Evolutionary conservation across 2,797 vertebrate species (phyloP), one percentile per base, ranked within the genome.

Genomic region (Lacerta agilis): DNA sequence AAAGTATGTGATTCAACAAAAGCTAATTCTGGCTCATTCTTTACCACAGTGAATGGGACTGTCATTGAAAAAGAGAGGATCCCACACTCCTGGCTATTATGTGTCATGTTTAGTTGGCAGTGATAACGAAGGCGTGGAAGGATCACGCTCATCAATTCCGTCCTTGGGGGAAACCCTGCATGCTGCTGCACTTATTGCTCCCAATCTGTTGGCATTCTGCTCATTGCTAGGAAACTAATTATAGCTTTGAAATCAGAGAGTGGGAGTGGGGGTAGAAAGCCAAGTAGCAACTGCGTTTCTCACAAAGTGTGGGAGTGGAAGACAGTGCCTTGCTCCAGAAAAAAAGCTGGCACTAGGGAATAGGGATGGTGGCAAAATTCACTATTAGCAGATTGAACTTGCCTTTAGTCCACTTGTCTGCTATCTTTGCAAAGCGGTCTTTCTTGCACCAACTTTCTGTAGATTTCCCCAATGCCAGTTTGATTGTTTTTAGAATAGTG

Each of bases 221-320:
- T 66, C n/a, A 73, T 85, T 81, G 25, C 11, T 18, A n/a, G 78
- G 67, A 81, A 79, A 75, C 69, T 85, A 88, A 85, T 85, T 61
- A 79, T 88, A 85, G 82, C 82, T 80, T 38, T 84, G 67, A 64
- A 88, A 8, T 66, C 55, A 75, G 29, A 84, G 58, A 80, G 15
- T 66, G 69, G 7, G 80, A n/a, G n/a, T 80, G 15, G 76, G 38
- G 29, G 29, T 49, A 55, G 33, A 88, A 80, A 55, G 15, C 27
- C 23, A 49, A 80, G 33, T 38, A 36, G 71, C 45, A 41, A 2
- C 11, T 9, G 72, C 58, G 43, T 61, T 61, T n/a, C 33, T 23
- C 25, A 64, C 13, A 23, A 66, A 36, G 45, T 41, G 75, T 43
- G 17, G 18, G 45, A 75, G 76, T 85, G 20, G 41, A 80, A 49